A percentile compares a stretch with the other conserved stretches of the same genome.
Evolutionary conservation across 2,888 invertebrate species (phyloP).

Genomic region (Julus scandinavius): DNA sequence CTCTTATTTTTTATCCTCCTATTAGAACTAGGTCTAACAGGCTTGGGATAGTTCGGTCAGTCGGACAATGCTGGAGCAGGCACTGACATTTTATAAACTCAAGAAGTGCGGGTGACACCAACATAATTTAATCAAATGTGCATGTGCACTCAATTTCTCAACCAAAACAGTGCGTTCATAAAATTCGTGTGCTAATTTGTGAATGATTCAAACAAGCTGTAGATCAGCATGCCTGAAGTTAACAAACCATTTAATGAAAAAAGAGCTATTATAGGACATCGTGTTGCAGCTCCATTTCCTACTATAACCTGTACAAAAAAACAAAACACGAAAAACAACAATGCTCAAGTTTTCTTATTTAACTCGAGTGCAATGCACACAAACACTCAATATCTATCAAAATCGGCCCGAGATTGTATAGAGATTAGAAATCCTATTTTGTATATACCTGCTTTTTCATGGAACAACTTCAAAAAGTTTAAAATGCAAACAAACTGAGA

Average conservation of each 20-base stretch:
- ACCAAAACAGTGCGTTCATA: conserved; percentile 20
- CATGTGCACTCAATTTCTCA: conserved; percentile 34
- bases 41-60: conserved; percentile 26
- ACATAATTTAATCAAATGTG: conserved; percentile 24
- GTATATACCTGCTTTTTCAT: not conserved
- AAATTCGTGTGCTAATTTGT: conserved; percentile 16
- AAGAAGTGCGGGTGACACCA: conserved; percentile 39
- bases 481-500: not conserved
- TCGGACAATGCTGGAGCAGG: conserved; percentile 38
- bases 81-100: conserved; percentile 28
- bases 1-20: conserved; percentile 5
- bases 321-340: not conserved
- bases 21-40: conserved; percentile 30
- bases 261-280: not conserved
- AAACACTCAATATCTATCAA: not conserved
- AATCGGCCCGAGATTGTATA: not conserved
- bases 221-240: not conserved
- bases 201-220: not conserved
- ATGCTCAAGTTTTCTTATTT: not conserved
- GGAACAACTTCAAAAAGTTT: not conserved
- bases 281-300: not conserved
- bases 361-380: not conserved
- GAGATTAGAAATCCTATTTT: not conserved
- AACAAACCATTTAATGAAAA: not conserved
- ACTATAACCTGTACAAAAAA: not conserved